A percentile compares a stretch with the other conserved stretches of the same genome.
Conservation (phyloP, 2,113 vertebrate species). For the Mustelus asterias region DNA sequence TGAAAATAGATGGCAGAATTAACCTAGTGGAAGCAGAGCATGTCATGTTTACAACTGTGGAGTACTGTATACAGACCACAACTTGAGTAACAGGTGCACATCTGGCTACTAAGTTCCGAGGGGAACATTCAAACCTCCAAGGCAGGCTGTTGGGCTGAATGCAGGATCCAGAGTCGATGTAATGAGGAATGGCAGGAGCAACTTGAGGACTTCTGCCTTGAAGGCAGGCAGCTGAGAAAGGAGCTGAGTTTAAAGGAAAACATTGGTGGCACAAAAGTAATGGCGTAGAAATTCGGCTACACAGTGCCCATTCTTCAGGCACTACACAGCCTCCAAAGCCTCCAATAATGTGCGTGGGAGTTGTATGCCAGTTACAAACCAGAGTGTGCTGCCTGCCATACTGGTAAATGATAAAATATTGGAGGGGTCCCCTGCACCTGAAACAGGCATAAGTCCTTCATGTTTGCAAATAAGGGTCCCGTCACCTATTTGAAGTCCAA, state of each 20-base stretch:
- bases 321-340: background rate
- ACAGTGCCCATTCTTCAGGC: background rate
- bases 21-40: background rate
- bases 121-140: background rate
- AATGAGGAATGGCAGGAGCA: background rate
- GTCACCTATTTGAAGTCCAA: background rate
- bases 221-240: background rate
- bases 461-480: background rate
- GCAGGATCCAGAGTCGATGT: background rate
- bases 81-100: background rate
- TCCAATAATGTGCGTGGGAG: background rate
- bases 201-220: background rate
- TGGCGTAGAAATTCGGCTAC: background rate
- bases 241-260: background rate
- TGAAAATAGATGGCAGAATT: background rate
- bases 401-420: background rate
- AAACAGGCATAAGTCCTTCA: background rate
- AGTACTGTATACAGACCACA: background rate
- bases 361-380: background rate
- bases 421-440: background rate
- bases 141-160: background rate
- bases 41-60: background rate
- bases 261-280: background rate
- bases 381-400: background rate
- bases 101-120: background rate